Base-by-base conservation (phyloP, 2,113 vertebrate genomes). In the Genyomyrus donnyi region DNA sequence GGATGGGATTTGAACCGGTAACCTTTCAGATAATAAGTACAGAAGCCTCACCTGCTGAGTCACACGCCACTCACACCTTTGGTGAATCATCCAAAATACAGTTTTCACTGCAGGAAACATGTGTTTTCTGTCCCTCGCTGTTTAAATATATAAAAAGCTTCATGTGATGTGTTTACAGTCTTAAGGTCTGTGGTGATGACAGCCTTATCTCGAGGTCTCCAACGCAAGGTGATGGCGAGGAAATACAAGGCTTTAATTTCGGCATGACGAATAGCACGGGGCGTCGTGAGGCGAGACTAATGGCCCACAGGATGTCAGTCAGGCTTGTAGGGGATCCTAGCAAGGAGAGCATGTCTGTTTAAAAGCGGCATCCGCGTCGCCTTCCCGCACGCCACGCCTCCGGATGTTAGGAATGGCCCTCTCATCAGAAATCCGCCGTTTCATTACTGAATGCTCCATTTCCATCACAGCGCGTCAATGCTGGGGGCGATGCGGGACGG, bases 181-280 rank as follows among this genome's bases (percentile, higher is more conserved):
- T 85, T 45, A 50, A 50, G 84, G 84, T 86, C 24, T 50, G 74
- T 19, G 35, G 35, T 80, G 74, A 80, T 42, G 35, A 80, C 74
- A 70, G 62, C 62, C 62, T 27, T 31, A 27, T 70, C 62, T 70
- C 93, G 94, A 94, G 94, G 49, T 91, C 92, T 88, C 62, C 62
- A 70, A 90, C 91, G 92, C 89, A 88, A 39, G 24, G 89, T 89
- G 92, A 93, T 94, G 94, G 94, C 92, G 86, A 91, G 90, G 56
- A 91, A 92, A 93, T 91, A 91, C 88, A 93, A 92, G 1, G 88
- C 90, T 92, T 93, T 93, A 93, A 94, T 93, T 92, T 91, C 91
- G 86, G 88, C 74, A 91, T 94, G 93, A 94, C 85, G 46, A 93
- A 93, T 89, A 92, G 92, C 88, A 49, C 91, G 90, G 27, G 91